Evolutionary conservation across 2,113 vertebrate genomes (phyloP).

Genomic region (Abramis brama): DNA sequence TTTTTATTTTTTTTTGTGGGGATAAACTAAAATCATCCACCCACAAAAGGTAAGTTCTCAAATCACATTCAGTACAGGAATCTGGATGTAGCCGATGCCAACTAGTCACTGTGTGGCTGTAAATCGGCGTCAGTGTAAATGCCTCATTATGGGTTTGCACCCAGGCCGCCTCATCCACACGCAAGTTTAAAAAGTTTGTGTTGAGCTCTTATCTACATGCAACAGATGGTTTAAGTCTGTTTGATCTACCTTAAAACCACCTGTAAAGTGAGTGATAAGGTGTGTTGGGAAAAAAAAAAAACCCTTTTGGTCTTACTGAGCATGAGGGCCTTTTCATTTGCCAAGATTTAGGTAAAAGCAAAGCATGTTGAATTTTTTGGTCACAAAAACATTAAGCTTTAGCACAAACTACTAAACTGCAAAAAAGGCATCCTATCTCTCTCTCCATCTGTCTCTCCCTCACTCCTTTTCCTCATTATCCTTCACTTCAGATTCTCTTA

Average conservation of each 20-base stretch:
- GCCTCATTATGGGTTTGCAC: not conserved
- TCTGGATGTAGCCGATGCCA: not conserved
- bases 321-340: not conserved
- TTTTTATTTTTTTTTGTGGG: no score
- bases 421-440: conserved; percentile 53
- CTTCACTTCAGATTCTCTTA: conserved; percentile 36
- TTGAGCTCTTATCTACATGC: conserved; percentile 39
- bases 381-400: conserved; percentile 14
- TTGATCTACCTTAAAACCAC: conserved; percentile 37
- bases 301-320: not conserved
- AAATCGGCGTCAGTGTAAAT: not conserved
- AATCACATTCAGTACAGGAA: not conserved
- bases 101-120: not conserved
- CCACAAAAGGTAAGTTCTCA: not conserved
- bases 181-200: not conserved
- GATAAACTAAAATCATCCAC: not conserved
- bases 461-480: conserved; percentile 49
- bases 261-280: conserved; percentile 40
- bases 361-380: not conserved
- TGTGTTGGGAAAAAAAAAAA: not conserved
- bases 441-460: conserved; percentile 68
- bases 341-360: conserved; percentile 10
- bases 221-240: conserved; percentile 33
- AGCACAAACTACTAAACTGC: conserved; percentile 11
- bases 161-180: not conserved